Conservation (phyloP, 2,888 invertebrate genomes). For the Ochropacha duplaris region DNA sequence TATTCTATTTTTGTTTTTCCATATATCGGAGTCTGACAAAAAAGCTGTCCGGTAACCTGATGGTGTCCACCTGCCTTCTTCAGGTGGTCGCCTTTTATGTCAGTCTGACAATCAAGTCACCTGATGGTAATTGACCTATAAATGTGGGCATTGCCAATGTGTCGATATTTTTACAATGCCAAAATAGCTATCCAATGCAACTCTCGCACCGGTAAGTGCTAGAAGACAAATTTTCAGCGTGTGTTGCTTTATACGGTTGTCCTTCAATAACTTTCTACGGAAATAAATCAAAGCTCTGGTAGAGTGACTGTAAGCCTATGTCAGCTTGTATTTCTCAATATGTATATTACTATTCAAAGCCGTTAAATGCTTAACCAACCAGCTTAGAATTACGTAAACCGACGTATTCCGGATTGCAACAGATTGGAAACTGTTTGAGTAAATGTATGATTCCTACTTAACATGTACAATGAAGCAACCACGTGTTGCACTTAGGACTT, state of each 20-base stretch:
- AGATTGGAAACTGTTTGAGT: constrained; percentile 2
- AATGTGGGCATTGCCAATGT: no score
- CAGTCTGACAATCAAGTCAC: no score
- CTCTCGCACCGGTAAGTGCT: no score
- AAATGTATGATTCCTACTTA: not conserved
- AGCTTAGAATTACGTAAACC: constrained; percentile 3
- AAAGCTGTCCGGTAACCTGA: no score
- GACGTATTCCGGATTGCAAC: constrained; percentile 8
- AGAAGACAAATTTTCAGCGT: no score
- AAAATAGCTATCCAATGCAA: not conserved
- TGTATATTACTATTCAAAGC: not conserved
- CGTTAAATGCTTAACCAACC: not conserved
- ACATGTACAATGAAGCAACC: not conserved
- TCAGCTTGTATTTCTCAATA: not conserved
- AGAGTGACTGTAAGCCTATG: not conserved
- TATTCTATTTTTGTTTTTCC: no score
- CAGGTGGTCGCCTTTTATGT: no score
- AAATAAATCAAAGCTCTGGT: not conserved
- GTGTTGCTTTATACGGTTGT: no score
- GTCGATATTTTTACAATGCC: no score
- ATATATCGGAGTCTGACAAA: no score
- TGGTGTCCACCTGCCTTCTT: no score
- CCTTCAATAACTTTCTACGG: not conserved
- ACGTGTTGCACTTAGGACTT: not conserved
- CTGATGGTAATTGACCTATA: no score